Conservation (phyloP, 1,140 invertebrate species). For the Monomorium pharaonis region DNA sequence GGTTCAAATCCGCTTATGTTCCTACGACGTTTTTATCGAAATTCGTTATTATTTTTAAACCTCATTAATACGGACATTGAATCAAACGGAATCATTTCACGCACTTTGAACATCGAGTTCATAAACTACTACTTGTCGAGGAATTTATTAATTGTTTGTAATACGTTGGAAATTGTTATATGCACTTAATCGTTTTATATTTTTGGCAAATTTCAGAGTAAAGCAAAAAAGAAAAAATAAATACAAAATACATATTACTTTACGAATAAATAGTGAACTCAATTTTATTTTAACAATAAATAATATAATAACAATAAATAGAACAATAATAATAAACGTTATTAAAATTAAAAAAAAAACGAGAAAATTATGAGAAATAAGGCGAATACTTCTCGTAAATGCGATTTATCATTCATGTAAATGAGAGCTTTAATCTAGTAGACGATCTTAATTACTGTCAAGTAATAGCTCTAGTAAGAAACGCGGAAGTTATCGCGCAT, state of each 20-base stretch:
- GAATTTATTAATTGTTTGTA: slow-evolving; percentile 34
- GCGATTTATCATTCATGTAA: background rate
- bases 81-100: background rate
- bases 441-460: slow-evolving; percentile 45
- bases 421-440: slow-evolving; percentile 29
- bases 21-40: slow-evolving; percentile 1
- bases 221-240: too few relatives aligned
- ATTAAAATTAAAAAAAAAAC: background rate
- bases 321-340: background rate
- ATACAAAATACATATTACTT: slow-evolving; percentile 7
- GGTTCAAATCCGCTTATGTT: slow-evolving; percentile 21
- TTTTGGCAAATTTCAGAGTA: background rate
- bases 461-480: slow-evolving; percentile 22
- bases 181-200: slow-evolving; percentile 19
- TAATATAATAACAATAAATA: too few relatives aligned
- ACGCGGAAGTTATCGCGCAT: slow-evolving; percentile 26
- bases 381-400: background rate
- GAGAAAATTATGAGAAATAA: background rate
- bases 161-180: slow-evolving; percentile 13
- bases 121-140: slow-evolving; percentile 5
- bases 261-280: background rate
- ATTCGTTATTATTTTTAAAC: slow-evolving; percentile 51
- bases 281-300: slow-evolving; percentile 1
- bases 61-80: slow-evolving; percentile 16
- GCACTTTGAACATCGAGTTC: background rate